Evolutionary conservation across 2,113 vertebrate genomes (phyloP), one percentile per base, ranked within the genome.

Genomic region (Chunga burmeisteri): DNA sequence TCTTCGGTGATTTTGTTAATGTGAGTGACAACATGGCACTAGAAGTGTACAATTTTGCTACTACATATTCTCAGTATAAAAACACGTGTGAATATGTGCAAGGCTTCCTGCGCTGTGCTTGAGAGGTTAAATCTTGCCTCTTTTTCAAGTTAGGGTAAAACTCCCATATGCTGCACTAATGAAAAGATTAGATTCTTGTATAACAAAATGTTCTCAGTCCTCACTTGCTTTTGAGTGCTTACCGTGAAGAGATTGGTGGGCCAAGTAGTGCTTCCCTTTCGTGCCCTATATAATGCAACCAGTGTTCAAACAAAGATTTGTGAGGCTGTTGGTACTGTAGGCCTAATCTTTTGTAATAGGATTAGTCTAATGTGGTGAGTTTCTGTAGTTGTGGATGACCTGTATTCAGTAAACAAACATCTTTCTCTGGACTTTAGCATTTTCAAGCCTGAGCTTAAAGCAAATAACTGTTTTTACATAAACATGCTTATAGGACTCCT

Each of bases 321-420:
- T 81, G 88, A 92, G 82, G 92, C 93, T 89, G 16, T 53, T 93
- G 85, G 89, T 88, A 11, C 92, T 36, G 50, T 32, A 38, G 83
- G 38, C 82, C 78, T 93, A 96, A 97, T 97, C 96, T 93, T 62
- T 87, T 47, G 1, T 97, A 97, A 98, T 97, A 96, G 87, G 97
- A 97, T 98, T 97, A 96, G 71, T 65, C 42, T 95, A 55, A 96
- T 91, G 95, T 93, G 88, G 91, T 84, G 92, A 96, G 94, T 93
- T 97, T 94, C 74, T 94, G 63, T 34, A 50, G 79, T 59, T 93
- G 86, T 90, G 82, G 73, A 22, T 96, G 90, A 95, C 90, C 94
- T 96, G 94, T 9, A 86, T 87, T 90, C 92, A 81, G 96, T 95
- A 96, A 97, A 95, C 92, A 97, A 97, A 92, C 70, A 94, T 73